Evolutionary conservation across 2,888 invertebrate genomes (phyloP).

Genomic region (Pristionchus japonicus): DNA sequence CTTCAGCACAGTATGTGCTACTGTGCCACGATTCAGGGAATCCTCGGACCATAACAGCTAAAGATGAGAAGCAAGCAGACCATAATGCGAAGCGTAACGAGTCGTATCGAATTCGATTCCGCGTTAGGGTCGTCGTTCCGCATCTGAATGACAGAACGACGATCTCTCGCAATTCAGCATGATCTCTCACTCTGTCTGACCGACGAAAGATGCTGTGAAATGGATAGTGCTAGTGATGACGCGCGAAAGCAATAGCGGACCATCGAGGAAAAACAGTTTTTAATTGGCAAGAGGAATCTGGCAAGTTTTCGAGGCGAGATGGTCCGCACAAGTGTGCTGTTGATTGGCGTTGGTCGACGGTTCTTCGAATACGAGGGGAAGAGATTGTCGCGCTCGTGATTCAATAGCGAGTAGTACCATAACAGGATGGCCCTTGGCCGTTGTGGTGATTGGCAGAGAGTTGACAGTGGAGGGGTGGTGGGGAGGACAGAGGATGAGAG

Average conservation of each 20-base stretch:
- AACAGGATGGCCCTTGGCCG: background rate
- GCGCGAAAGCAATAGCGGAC: background rate
- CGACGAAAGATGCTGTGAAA: no score
- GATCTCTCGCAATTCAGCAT: no score
- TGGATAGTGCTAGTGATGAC: no score
- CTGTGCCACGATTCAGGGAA: no score
- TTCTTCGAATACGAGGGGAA: background rate
- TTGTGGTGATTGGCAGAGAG: background rate
- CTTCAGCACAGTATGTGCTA: no score
- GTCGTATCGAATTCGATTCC: slow-evolving; percentile 29
- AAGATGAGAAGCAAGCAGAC: background rate
- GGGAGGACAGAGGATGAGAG: background rate
- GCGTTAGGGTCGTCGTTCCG: background rate
- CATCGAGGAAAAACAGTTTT: background rate
- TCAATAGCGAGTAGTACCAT: background rate
- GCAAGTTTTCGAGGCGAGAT: background rate
- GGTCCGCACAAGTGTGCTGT: background rate
- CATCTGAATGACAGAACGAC: no score
- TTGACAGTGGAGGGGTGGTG: no score
- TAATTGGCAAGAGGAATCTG: background rate
- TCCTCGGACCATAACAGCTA: background rate
- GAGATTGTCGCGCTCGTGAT: background rate
- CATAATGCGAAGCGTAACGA: slow-evolving; percentile 12
- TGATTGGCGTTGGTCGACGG: background rate
- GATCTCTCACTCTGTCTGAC: no score